A percentile compares a stretch with the other conserved stretches of the same genome.
phyloP scores from a whole-genome alignment of 2,888 invertebrate genomes.

The Andricus curvator region DNA sequence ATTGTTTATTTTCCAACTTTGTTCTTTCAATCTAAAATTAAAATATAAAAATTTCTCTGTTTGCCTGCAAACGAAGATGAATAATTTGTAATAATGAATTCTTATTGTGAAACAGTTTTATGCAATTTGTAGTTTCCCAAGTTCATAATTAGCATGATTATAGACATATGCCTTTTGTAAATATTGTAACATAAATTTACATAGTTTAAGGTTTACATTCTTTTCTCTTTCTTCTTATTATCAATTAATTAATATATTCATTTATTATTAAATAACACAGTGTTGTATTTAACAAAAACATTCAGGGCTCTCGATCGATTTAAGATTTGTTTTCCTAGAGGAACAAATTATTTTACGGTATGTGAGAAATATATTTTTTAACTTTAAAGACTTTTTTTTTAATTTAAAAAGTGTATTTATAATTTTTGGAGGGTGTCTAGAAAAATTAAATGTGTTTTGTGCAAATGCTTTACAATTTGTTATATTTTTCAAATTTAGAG shows the following conservation, averaged over 20 bases:
- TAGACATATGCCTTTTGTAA: conserved; percentile 20
- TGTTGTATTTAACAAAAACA: not conserved
- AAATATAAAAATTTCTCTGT: not conserved
- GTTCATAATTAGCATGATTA: conserved; percentile 16
- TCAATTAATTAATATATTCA: not conserved
- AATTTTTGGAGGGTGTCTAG: too few species aligned
- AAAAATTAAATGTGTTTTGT: too few species aligned
- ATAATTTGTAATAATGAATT: not conserved
- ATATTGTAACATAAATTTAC: not conserved
- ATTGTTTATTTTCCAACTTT: not conserved
- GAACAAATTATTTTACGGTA: not conserved
- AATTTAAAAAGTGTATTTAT: not conserved
- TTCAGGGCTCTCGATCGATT: conserved; percentile 30
- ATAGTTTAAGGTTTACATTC: conserved; percentile 14
- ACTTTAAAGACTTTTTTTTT: not conserved
- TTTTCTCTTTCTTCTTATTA: not conserved
- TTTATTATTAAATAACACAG: not conserved
- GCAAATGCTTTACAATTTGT: not conserved
- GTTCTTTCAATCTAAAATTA: not conserved
- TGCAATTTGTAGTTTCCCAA: not conserved
- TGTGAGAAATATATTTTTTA: not conserved
- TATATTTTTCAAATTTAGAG: not conserved
- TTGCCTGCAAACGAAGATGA: not conserved
- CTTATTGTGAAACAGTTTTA: not conserved
- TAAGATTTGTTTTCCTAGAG: not conserved